Conservation (phyloP, 2,797 vertebrate species). For the Iguana delicatissima region DNA sequence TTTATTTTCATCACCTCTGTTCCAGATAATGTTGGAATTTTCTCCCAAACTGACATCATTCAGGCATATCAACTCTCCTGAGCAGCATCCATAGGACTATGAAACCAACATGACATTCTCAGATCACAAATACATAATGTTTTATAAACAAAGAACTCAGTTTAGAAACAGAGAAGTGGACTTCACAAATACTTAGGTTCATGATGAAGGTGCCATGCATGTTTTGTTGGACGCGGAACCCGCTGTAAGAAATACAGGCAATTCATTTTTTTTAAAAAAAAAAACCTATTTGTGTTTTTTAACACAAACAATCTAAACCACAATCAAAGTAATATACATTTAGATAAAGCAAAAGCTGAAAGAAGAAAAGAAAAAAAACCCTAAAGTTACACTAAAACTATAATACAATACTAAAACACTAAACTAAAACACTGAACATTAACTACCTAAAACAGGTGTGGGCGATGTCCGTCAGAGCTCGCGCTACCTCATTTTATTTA, state of each 20-base stretch:
- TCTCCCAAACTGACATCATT: background rate
- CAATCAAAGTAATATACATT: no score
- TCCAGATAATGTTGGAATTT: background rate
- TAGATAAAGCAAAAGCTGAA: no score
- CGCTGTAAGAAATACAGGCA: constrained; percentile 79
- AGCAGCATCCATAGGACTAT: background rate
- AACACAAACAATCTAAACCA: no score
- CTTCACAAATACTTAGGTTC: background rate
- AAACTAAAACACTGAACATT: no score
- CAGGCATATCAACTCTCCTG: background rate
- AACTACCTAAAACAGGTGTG: no score
- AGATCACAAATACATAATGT: background rate
- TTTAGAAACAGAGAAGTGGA: background rate
- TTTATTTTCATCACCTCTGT: background rate
- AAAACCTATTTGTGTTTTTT: no score
- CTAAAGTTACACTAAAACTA: no score
- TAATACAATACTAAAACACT: no score
- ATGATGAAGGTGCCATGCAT: background rate
- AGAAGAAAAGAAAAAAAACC: no score
- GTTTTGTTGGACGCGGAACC: background rate
- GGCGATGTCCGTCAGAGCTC: no score
- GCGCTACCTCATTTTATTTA: no score
- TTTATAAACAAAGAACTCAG: background rate
- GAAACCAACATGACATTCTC: background rate
- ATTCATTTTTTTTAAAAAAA: constrained; percentile 60